Evolutionary conservation across 2,888 invertebrate genomes (phyloP), one percentile per base, ranked within the genome.

Genomic region (Mesorhabditis spiculigera): DNA sequence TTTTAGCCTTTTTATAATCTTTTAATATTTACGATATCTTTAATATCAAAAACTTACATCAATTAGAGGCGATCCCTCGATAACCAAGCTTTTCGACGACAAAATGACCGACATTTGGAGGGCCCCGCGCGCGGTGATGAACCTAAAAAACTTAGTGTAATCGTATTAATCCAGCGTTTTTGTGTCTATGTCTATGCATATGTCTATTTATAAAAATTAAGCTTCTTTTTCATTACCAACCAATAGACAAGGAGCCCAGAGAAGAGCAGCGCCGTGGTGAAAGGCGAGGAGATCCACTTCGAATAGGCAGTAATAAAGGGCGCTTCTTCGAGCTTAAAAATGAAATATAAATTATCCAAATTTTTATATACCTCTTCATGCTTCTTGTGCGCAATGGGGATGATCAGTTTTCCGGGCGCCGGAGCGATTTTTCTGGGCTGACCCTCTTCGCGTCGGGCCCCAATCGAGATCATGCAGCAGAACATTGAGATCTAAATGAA

Each of bases 51-150:
- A 10, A 42, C 73, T 16, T 45, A 75, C 82, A 70, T 81, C 74
- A n/a, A 82, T 73, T 4, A 83, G 71, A 5, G 76, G 73, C 3
- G 83, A 83, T 68, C 81, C 80, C 10, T 75, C 77, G n/a, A 83
- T 74, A 43, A 83, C 81, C 62, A 83, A 70, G 63, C 83, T 83
- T 61, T 81, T 78, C 28, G 82, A 80, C 4, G 82, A 81, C 3
- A 83, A 74, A 10, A 78, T 76, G 13, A 81, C 78, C 44, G 75
- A 73, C 64, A 82, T 82, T 43, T 71, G 71, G 65, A 81, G 67
- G 5, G 81, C 79, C 13, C 81, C 78, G 4, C 71, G 69, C 43
- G 81, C 69, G 43, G 78, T 71, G 5, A 78, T 73, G 44, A 62
- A 68, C 78, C 79, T 80, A 16, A n/a, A 63, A 50, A 50, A n/a